Evolutionary conservation across 1,140 invertebrate genomes (phyloP).

Genomic region (Bombus turneri): DNA sequence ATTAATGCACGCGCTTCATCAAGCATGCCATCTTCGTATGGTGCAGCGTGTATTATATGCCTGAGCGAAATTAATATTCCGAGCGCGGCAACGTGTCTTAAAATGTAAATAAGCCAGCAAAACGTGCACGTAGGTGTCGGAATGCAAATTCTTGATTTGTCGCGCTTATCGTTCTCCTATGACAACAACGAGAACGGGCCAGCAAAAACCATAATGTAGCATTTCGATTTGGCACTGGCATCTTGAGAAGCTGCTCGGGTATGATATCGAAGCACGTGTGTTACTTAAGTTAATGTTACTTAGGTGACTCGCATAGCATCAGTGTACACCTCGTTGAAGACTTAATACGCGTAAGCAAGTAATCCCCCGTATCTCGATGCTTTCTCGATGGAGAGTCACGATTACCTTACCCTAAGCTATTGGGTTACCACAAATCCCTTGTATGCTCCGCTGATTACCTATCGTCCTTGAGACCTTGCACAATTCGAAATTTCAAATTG

Average conservation of each 20-base stretch:
- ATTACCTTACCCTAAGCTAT: constrained; percentile 59
- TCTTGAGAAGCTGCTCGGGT: background rate
- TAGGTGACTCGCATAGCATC: constrained; percentile 27
- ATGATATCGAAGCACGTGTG: background rate
- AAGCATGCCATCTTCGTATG: constrained; percentile 46
- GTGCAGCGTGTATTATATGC: constrained; percentile 33
- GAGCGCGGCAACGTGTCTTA: constrained; percentile 36
- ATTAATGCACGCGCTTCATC: constrained; percentile 47
- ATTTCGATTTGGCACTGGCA: background rate
- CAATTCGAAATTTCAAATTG: background rate
- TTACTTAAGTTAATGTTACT: constrained; percentile 40
- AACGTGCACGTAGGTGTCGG: constrained; percentile 47
- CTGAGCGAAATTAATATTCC: constrained; percentile 52
- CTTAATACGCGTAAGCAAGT: constrained; percentile 63
- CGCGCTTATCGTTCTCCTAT: constrained; percentile 48
- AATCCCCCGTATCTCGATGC: constrained; percentile 52
- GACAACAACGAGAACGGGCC: constrained; percentile 15
- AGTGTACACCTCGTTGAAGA: constrained; percentile 57
- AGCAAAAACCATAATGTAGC: constrained; percentile 33
- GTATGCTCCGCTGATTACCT: constrained; percentile 42
- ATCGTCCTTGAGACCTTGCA: background rate
- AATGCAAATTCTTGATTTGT: constrained; percentile 63
- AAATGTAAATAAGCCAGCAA: constrained; percentile 64
- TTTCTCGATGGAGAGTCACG: constrained; percentile 57
- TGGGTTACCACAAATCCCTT: constrained; percentile 62